Percentiles rank a stretch among this genome's conserved stretches.
These are phyloP conservation scores for Loxodonta africana DNA, from an alignment of 2,113 vertebrate species.

Conservation along the genomic window DNA sequence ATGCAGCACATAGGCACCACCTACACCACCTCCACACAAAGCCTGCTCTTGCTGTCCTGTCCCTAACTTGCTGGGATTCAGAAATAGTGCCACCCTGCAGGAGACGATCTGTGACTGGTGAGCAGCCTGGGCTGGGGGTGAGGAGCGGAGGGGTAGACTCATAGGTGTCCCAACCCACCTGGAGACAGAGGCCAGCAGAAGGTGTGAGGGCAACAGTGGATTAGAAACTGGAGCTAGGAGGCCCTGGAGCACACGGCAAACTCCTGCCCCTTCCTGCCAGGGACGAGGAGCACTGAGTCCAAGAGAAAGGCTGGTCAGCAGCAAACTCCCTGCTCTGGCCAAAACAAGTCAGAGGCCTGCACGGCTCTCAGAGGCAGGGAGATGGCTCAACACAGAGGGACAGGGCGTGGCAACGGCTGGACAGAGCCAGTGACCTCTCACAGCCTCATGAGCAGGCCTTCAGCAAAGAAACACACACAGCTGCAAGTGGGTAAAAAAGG, in stretches of 20 bases:
- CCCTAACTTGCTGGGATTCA: conserved; percentile 31
- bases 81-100: conserved; percentile 67
- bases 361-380: background rate
- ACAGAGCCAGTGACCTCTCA: background rate
- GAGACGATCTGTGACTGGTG: background rate
- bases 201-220: fast-evolving
- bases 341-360: background rate
- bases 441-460: background rate
- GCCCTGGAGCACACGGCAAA: background rate
- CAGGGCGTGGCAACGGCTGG: fast-evolving
- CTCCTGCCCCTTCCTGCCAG: background rate
- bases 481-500: background rate
- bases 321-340: background rate
- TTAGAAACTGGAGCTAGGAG: background rate
- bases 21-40: conserved; percentile 75
- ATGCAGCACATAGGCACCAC: conserved; percentile 76
- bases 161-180: background rate
- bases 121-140: conserved; percentile 15
- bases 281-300: background rate
- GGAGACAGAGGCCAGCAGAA: background rate
- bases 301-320: background rate
- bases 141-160: background rate
- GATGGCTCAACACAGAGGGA: background rate
- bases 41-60: conserved; percentile 68
- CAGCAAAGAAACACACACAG: background rate